These are phyloP conservation scores for Phylloscopus trochilus DNA, from an alignment of 2,113 vertebrate genomes.

Conservation along the genomic window DNA sequence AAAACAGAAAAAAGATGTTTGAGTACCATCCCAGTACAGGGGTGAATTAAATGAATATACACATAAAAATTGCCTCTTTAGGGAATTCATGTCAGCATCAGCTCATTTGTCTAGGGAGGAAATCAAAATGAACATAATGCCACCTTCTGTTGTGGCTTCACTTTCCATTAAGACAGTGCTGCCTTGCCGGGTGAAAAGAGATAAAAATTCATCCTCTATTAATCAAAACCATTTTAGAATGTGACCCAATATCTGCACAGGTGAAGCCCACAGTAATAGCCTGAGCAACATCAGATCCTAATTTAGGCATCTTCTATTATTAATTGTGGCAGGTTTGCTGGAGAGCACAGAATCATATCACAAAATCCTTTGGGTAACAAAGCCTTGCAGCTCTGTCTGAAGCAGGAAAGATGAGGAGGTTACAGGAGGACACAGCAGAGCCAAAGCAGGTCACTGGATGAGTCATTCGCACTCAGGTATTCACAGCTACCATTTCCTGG, in stretches of 20 bases:
- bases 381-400: neutral
- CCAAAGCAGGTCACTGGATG: constrained; percentile 47
- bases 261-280: neutral
- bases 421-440: constrained; percentile 26
- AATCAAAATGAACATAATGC: neutral
- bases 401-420: constrained; percentile 2
- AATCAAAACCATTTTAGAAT: neutral
- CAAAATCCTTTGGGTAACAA: constrained; percentile 23
- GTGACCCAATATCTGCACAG: neutral
- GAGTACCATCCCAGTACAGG: neutral
- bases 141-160: neutral
- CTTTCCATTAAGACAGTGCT: neutral
- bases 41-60: neutral
- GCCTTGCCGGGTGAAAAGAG: neutral
- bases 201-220: neutral
- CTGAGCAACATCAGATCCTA: neutral
- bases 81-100: neutral
- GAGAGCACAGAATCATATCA: neutral
- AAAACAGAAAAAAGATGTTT: neutral
- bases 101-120: neutral
- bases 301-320: constrained; percentile 3
- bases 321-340: neutral
- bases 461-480: constrained; percentile 48
- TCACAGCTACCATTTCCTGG: constrained; percentile 49
- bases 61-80: neutral